Percentiles rank a stretch among this genome's conserved stretches.
Evolutionary conservation across 2,113 vertebrate species (phyloP).

Genomic region (Tamias sibiricus): DNA sequence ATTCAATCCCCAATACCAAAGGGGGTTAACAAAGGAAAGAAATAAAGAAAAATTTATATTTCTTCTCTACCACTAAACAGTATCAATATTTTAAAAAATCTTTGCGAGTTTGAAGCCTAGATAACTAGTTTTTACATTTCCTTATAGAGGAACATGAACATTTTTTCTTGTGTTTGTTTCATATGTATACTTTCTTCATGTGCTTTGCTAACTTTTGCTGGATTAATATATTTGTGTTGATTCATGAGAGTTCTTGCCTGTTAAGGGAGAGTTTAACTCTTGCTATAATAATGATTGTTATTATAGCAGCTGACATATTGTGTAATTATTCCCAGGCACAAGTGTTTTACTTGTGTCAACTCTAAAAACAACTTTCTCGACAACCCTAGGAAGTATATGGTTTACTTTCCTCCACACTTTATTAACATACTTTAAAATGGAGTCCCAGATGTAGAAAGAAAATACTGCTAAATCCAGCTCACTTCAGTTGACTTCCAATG

Average conservation of each 20-base stretch:
- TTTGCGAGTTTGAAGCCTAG: slow-evolving; percentile 1
- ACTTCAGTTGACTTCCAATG: not conserved
- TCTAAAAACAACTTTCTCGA: not conserved
- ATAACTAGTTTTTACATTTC: not conserved
- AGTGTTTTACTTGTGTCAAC: not conserved
- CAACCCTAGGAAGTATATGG: not conserved
- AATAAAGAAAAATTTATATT: not conserved
- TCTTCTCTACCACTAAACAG: not conserved
- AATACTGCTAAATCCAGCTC: too few relatives aligned
- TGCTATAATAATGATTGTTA: not conserved
- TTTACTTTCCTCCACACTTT: not conserved
- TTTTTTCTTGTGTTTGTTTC: not conserved
- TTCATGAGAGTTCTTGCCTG: not conserved
- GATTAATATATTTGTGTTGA: not conserved
- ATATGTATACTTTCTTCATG: not conserved
- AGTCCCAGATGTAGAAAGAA: too few relatives aligned
- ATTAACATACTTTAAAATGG: too few relatives aligned
- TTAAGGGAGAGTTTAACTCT: not conserved
- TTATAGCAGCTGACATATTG: not conserved
- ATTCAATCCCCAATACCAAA: too few relatives aligned
- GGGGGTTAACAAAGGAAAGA: too few relatives aligned
- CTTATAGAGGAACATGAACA: not conserved
- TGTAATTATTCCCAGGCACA: not conserved
- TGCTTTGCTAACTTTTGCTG: not conserved
- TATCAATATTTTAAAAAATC: not conserved